Evolutionary conservation across 2,888 invertebrate species (phyloP), one percentile per base, ranked within the genome.

Genomic region (Drosophila neotestacea): DNA sequence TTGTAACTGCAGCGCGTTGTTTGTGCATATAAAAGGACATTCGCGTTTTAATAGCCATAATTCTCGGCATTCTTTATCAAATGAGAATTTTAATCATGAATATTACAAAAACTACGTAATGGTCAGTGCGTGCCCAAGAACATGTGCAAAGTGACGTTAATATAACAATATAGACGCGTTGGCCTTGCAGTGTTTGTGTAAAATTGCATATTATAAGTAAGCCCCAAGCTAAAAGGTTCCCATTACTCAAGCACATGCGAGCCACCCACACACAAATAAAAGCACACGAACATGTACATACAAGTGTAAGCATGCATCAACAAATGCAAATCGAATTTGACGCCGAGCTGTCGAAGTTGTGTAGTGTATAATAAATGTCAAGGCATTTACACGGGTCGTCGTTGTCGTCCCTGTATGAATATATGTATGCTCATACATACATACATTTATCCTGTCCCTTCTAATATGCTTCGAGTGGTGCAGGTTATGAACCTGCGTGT

Each of bases 401-500:
- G 56, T 70, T 60, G 55, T 64, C 58, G 80, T 83, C 69, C 62
- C 75, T 74, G 71, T 59, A 65, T 41, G 41, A 22, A 10, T 11
- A 22, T 6, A 10, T 44, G n/a, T 28, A 16, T 60, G 42, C 44
- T 58, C 36, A 47, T 39, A 52, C 60, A 66, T 47, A 61, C 64
- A 67, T 63, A 39, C 22, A 51, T 51, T 38, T 69, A 73, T 69
- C 62, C 69, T 85, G 83, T 85, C 85, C 77, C 85, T 70, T 88
- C 88, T 88, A 84, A 84, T 82, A 87, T 76, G 70, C 76, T 85
- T 88, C 77, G 62, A 88, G 86, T 90, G 88, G 90, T 85, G 88
- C 85, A 90, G 89, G 90, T 90, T 90, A 90, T 89, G 89, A 90
- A 90, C 90, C 88, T 89, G 85, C 80, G 88, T 87, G 86, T 63